Evolutionary conservation across 2,113 vertebrate species (phyloP).

Genomic region (Vombatus ursinus): DNA sequence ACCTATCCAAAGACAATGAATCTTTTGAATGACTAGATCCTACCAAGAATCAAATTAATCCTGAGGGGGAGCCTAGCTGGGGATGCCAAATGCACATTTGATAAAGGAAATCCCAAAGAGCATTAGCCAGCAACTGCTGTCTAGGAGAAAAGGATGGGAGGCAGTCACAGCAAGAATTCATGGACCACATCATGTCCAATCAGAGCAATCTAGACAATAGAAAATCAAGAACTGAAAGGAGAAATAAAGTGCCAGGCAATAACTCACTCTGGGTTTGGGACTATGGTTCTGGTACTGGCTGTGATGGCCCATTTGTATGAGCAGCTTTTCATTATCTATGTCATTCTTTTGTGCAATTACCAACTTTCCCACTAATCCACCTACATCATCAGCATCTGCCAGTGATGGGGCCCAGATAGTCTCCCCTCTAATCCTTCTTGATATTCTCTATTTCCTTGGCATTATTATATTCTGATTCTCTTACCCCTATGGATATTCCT

Average conservation of each 20-base stretch:
- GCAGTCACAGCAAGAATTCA: not conserved
- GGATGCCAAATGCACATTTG: not conserved
- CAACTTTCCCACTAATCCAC: not conserved
- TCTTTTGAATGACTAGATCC: not conserved
- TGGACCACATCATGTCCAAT: not conserved
- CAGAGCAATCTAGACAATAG: not conserved
- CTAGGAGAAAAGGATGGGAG: slow-evolving; percentile 9
- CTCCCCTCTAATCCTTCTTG: not conserved
- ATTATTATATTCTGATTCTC: not conserved
- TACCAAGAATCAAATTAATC: not conserved
- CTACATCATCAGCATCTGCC: not conserved
- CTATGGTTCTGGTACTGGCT: not conserved
- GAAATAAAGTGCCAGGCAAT: not conserved
- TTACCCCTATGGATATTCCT: not conserved
- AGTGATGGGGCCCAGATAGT: not conserved
- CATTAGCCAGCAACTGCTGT: not conserved
- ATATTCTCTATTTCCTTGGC: not conserved
- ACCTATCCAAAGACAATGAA: not conserved
- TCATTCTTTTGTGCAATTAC: not conserved
- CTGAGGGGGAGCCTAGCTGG: not conserved
- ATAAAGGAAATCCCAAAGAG: not conserved
- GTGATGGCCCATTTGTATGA: not conserved
- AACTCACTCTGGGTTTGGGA: not conserved
- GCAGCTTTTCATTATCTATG: not conserved
- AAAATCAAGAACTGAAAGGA: not conserved